These are phyloP conservation scores for Bos indicus DNA, from an alignment of 2,113 vertebrate species.

Conservation along the genomic window DNA sequence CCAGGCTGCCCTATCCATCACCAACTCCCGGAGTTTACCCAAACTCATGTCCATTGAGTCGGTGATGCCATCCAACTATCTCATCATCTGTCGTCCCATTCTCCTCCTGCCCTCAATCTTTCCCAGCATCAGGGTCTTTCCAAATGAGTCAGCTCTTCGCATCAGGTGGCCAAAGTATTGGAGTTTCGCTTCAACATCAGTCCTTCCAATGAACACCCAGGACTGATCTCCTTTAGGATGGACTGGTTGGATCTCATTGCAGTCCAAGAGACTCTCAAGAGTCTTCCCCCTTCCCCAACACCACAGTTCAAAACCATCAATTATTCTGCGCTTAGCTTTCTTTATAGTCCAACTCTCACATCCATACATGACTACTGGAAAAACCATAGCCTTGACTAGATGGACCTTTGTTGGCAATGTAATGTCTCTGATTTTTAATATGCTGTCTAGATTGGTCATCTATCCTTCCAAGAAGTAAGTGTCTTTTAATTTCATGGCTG, in stretches of 20 bases:
- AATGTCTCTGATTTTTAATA: not conserved
- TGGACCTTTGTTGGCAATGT: not conserved
- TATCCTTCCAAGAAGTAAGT: no score
- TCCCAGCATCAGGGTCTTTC: not conserved
- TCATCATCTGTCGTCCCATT: not conserved
- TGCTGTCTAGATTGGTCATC: no score
- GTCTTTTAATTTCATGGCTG: no score
- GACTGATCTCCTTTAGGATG: no score
- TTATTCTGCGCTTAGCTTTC: rapidly evolving
- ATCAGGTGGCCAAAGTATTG: not conserved
- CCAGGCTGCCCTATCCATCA: not conserved
- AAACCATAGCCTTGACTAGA: not conserved
- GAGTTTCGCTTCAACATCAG: not conserved
- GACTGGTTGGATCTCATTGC: not conserved
- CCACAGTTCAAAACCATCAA: not conserved
- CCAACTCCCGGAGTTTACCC: not conserved
- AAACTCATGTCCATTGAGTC: not conserved
- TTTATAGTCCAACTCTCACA: not conserved
- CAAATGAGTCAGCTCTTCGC: not conserved
- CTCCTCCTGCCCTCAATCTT: not conserved
- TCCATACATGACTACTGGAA: not conserved
- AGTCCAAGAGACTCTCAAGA: not conserved
- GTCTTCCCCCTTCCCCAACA: not conserved
- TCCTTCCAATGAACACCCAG: not conserved
- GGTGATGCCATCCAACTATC: not conserved